A percentile compares a stretch with the other conserved stretches of the same genome.
Evolutionary conservation across 2,797 vertebrate species (phyloP).

Genomic region (Cephalopachus bancanus): DNA sequence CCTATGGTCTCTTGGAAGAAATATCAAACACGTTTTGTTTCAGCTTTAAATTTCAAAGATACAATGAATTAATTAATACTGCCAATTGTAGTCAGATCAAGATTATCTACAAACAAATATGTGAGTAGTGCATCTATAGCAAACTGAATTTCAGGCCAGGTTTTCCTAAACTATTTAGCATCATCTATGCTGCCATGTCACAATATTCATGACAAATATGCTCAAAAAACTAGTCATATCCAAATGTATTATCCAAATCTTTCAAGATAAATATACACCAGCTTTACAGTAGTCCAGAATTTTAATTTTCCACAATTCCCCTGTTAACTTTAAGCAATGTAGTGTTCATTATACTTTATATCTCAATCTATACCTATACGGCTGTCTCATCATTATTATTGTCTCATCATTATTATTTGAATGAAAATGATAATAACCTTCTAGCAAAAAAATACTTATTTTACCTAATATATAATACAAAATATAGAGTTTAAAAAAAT

Average conservation of each 20-base stretch:
- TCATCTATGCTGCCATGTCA: not conserved
- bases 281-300: not conserved
- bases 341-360: not conserved
- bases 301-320: not conserved
- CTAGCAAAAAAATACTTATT: not conserved
- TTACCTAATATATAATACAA: slow-evolving; percentile 8
- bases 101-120: slow-evolving; percentile 1
- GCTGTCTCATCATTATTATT: not conserved
- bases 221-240: not conserved
- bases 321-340: slow-evolving; percentile 2
- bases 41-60: slow-evolving; percentile 1
- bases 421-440: not conserved
- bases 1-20: not conserved
- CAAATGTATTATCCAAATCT: not conserved
- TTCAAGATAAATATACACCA: not conserved
- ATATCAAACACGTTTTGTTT: not conserved
- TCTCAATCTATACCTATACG: not conserved
- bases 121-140: not conserved
- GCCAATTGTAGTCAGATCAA: not conserved
- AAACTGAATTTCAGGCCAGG: not conserved
- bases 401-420: not conserved
- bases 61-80: slow-evolving; percentile 35
- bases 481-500: not conserved
- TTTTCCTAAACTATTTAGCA: not conserved
- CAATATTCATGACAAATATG: not conserved